Base-by-base conservation (phyloP, 2,888 invertebrate species). In the Eucera pruinosa region DNA sequence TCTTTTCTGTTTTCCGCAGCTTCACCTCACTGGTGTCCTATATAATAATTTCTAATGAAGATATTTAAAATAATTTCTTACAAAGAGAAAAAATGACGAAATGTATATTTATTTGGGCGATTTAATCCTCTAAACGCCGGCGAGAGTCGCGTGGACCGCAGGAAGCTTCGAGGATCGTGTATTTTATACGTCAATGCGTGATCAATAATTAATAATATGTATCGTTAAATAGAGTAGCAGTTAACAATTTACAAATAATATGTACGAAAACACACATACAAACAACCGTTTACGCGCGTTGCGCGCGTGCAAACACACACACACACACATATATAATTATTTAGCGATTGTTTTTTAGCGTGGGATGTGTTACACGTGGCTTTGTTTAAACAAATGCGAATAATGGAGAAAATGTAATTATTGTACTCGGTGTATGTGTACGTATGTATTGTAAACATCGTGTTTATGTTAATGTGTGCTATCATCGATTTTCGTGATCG, bases 391-490 rank as follows among this genome's bases (percentile, higher is more conserved):
- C n/a, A n/a, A 6, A n/a, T 48, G 15, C 48, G 23, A 64, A 33
- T 11, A 13, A 33, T 43, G 41, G 13, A 45, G 43, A 27, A 36
- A 36, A 11, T 50, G 48, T 52, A 50, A 57, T 66, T 50, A 47
- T 66, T 62, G 7, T 62, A 71, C 15, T 69, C 45, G 23, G 27
- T 54, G 54, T 43, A 33, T 36, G 61, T 54, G 47, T 62, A 62
- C 54, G 43, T 70, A 72, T 60, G 50, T 66, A 60, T 67, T n/a
- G 41, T 65, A n/a, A 48, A 67, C 36, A 58, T 57, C 47, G 41
- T 48, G 41, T 30, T 50, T 52, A 52, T 20, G 57, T 66, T 62
- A 20, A 48, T 48, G 66, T 33, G 71, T n/a, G n/a, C n/a, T n/a
- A n/a, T 20, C 25, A 25, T 48, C 30, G 27, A 66, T 50, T 58